Evolutionary conservation across 2,888 invertebrate genomes (phyloP), one percentile per base, ranked within the genome.

Genomic region (Dugesia japonica): DNA sequence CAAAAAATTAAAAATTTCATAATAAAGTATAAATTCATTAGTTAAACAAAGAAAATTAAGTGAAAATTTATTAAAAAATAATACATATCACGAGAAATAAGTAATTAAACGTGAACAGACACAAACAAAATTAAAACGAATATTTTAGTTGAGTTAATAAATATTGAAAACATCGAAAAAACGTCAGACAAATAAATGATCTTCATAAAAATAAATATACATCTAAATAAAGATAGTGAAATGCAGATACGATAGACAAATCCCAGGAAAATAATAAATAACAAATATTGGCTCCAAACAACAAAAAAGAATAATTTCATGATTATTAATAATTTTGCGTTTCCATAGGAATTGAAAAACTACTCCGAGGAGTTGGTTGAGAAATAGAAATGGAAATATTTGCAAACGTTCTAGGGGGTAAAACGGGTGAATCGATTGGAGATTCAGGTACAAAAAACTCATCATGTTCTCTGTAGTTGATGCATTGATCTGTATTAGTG

Each of bases 241-340:
- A 56, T 56, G 56, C 56, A 56, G 56, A n/a, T 56, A 56, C 56
- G 23, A 56, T 56, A 56, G 56, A 56, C 56, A 56, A 56, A 56
- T 56, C 23, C 23, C 56, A 56, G 23, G 56, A 56, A 56, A 56
- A 56, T 56, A 56, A 56, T n/a, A 56, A 56, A 23, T 56, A 56
- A 56, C n/a, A 56, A 56, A 56, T n/a, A 56, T 56, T 56, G 56
- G 56, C 56, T 56, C 56, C 56, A 56, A 56, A 56, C 56, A 56
- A 56, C 56, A 56, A 56, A 9, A 20, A 56, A 56, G 23, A 56
- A 56, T 56, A 56, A 56, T 23, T 9, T n/a, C 23, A 7, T 56
- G 4, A 23, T 56, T 56, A 13, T 56, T n/a, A 56, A n/a, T 56
- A 56, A 56, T 56, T 56, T 56, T 56, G 56, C 4, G 56, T 56